Conservation (phyloP, 1,140 invertebrate species). For the Drosophila saltans region DNA sequence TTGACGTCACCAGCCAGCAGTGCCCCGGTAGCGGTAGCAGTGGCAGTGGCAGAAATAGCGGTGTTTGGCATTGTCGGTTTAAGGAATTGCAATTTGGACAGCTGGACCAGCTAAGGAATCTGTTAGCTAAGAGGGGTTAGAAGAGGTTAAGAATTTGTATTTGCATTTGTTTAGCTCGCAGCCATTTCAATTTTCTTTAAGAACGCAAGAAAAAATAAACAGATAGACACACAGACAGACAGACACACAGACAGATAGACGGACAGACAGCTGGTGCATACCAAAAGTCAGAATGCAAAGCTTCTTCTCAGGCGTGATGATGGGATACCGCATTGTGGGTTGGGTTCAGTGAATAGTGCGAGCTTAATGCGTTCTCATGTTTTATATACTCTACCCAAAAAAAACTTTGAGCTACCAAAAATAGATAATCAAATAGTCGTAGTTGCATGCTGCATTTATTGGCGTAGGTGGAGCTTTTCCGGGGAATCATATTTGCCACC, state of each 20-base stretch:
- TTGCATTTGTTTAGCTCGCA: neutral
- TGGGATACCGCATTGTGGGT: neutral
- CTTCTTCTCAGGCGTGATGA: constrained; percentile 3
- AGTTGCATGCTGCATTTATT: neutral
- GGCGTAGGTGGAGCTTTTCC: constrained; percentile 8
- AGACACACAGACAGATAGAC: neutral
- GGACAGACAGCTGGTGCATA: constrained; percentile 6
- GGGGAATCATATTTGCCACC: no score
- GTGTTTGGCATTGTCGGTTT: no score
- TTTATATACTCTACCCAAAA: neutral
- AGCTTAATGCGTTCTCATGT: constrained; percentile 26
- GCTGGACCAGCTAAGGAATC: constrained; percentile 9
- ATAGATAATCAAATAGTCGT: neutral
- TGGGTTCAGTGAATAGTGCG: neutral
- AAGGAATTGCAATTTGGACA: constrained; percentile 36
- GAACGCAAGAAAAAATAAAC: constrained; percentile 8
- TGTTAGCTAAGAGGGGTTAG: neutral
- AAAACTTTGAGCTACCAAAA: constrained; percentile 5
- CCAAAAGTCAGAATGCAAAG: constrained; percentile 38
- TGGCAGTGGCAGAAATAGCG: no score
- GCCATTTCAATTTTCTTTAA: constrained; percentile 30
- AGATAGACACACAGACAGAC: constrained; percentile 1
- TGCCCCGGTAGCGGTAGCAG: neutral
- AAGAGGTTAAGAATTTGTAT: neutral
- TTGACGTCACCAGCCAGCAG: constrained; percentile 57